A percentile compares a stretch with the other conserved stretches of the same genome.
Conservation (phyloP, 2,888 invertebrate genomes). For the Celastrina argiolus region DNA sequence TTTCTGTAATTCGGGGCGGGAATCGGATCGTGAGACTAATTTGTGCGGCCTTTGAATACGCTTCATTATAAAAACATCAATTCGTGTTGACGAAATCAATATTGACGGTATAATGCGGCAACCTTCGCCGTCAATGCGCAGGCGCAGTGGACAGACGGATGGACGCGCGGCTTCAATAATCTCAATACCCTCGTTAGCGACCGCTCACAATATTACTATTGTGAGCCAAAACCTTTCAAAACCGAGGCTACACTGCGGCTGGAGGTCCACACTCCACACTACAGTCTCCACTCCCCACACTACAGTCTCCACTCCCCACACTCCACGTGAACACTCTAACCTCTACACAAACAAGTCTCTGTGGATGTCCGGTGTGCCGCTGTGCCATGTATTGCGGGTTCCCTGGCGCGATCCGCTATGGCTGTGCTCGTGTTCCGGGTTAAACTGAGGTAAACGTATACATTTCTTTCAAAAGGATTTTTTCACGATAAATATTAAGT, state of each 20-base stretch:
- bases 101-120: slow-evolving; percentile 6
- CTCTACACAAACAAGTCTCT: no score
- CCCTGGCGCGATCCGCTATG: no score
- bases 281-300: no score
- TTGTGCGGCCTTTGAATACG: slow-evolving; percentile 10
- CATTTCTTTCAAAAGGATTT: no score
- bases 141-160: background rate
- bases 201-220: background rate
- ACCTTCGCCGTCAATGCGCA: background rate
- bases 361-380: no score
- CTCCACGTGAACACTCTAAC: no score
- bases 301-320: no score
- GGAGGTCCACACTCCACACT: background rate
- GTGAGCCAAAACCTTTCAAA: background rate
- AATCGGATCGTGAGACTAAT: slow-evolving; percentile 7
- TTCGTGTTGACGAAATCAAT: slow-evolving; percentile 8
- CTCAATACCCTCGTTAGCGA: slow-evolving; percentile 4
- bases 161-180: background rate
- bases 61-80: slow-evolving; percentile 1
- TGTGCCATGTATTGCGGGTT: no score
- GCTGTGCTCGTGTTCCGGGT: no score
- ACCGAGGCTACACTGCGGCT: background rate
- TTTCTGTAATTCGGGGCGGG: background rate
- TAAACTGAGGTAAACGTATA: no score
- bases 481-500: no score